phyloP scores from a whole-genome alignment of 2,797 vertebrate genomes.

The Xiphorhynchus erythropygius region DNA sequence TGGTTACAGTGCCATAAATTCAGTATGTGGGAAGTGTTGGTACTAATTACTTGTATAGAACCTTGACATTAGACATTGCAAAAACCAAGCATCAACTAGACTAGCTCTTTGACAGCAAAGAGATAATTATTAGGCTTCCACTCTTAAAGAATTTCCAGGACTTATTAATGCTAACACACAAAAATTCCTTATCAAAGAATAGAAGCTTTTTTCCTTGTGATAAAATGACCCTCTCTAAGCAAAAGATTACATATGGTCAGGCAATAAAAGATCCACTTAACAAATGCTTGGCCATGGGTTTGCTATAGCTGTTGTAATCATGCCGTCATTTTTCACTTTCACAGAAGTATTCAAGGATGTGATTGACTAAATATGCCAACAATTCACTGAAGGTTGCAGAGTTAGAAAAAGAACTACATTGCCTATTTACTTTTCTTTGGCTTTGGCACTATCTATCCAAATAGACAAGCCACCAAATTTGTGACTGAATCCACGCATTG shows the following conservation, averaged over 20 bases:
- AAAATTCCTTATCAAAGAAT: background rate
- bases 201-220: background rate
- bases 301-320: background rate
- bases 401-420: background rate
- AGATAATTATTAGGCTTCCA: slow-evolving; percentile 52
- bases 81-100: slow-evolving; percentile 28
- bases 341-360: background rate
- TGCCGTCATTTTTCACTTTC: background rate
- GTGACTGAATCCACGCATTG: background rate
- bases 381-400: background rate
- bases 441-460: background rate
- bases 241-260: background rate
- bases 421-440: background rate
- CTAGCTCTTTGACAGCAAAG: slow-evolving; percentile 45
- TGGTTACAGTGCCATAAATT: slow-evolving; percentile 57
- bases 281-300: background rate
- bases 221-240: background rate
- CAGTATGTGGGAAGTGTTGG: slow-evolving; percentile 55
- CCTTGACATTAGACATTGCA: slow-evolving; percentile 55
- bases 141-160: slow-evolving; percentile 27
- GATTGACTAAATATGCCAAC: background rate
- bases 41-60: slow-evolving; percentile 68
- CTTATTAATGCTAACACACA: slow-evolving; percentile 4
- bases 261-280: background rate
- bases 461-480: background rate